Percentiles rank a stretch among this genome's conserved stretches.
These are phyloP conservation scores for Odobenus rosmarus DNA, from an alignment of 2,113 vertebrate genomes.

Conservation along the genomic window DNA sequence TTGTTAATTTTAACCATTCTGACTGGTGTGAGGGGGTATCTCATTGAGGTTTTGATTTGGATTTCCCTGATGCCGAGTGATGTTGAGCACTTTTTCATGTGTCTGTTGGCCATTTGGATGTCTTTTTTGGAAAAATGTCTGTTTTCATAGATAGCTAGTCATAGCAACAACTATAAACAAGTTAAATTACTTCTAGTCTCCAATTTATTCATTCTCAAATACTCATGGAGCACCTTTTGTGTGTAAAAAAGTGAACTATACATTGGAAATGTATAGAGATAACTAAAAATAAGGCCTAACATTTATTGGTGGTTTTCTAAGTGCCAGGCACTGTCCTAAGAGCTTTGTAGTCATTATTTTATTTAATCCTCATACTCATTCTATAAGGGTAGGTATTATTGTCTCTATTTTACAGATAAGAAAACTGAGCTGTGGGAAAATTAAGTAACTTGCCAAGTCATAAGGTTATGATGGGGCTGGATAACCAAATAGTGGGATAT, in stretches of 20 bases:
- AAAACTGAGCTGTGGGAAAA: conserved; percentile 16
- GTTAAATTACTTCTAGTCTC: neutral
- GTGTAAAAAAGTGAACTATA: neutral
- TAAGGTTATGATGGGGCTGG: neutral
- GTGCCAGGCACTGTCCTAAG: neutral
- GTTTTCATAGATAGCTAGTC: neutral
- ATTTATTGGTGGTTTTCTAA: conserved; percentile 10
- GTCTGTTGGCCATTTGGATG: no score
- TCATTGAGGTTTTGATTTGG: no score
- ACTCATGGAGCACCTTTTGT: neutral
- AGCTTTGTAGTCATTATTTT: conserved; percentile 24
- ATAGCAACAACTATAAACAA: neutral
- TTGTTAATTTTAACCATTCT: no score
- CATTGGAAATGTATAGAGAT: neutral
- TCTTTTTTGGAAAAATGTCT: no score
- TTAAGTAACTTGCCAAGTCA: neutral
- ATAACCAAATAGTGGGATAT: neutral
- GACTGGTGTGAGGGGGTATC: no score
- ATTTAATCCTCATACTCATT: neutral
- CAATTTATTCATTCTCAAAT: neutral
- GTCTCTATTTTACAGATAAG: neutral
- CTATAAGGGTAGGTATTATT: neutral
- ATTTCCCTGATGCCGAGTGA: no score
- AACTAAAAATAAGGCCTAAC: conserved; percentile 9
- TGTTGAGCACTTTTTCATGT: no score